Conservation (phyloP, 2,113 vertebrate genomes). For the Nothocercus nigrocapillus region DNA sequence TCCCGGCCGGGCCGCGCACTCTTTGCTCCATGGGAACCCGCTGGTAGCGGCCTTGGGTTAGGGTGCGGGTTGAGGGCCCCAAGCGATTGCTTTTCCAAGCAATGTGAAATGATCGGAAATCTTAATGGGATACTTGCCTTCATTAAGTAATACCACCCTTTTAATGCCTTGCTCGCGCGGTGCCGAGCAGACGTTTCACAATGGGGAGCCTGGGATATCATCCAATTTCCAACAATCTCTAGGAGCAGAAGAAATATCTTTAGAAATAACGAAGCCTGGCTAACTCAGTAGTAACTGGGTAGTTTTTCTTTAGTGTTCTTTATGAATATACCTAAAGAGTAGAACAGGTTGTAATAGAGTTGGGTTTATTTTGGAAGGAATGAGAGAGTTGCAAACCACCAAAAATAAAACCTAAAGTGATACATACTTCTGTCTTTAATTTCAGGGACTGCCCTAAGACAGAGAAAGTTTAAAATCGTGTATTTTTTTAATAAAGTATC, state of each 20-base stretch:
- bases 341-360: neutral
- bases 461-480: neutral
- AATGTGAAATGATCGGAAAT: neutral
- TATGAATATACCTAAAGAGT: neutral
- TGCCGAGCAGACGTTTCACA: neutral
- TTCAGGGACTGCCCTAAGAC: neutral
- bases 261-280: neutral
- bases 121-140: neutral
- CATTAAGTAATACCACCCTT: neutral
- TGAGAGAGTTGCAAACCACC: neutral
- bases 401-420: slow-evolving; percentile 22
- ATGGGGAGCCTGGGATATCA: neutral
- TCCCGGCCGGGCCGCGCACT: too few species aligned
- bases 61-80: too few species aligned
- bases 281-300: neutral
- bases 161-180: neutral
- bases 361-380: neutral
- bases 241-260: neutral
- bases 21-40: too few species aligned
- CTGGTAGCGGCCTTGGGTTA: too few species aligned
- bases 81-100: neutral
- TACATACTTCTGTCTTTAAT: neutral
- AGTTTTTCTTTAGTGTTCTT: neutral
- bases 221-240: neutral
- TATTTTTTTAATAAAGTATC: neutral